phyloP scores from a whole-genome alignment of 2,888 invertebrate species.

The Pachycephus smyrnensis region DNA sequence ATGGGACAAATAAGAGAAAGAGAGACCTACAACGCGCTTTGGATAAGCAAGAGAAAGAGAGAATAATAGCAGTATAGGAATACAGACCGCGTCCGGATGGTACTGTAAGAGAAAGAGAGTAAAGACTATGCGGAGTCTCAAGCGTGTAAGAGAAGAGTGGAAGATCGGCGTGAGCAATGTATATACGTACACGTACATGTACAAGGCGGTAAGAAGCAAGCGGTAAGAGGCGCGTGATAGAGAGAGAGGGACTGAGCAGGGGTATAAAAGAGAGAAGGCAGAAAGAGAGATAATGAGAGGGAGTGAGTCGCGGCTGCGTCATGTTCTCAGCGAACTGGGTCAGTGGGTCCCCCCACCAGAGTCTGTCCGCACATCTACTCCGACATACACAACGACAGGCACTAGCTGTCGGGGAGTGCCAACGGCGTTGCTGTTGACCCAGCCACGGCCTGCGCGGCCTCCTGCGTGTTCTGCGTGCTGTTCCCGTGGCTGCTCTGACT shows the following conservation, averaged over 20 bases:
- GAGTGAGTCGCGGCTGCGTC: constrained; percentile 64
- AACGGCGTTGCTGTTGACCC: constrained; percentile 66
- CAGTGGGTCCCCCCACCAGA: constrained; percentile 82
- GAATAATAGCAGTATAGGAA: constrained; percentile 27
- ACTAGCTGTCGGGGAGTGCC: constrained; percentile 58
- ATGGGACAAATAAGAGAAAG: constrained; percentile 20
- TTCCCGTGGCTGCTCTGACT: constrained; percentile 17
- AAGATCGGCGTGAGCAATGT: not conserved
- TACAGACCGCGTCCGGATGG: constrained; percentile 34
- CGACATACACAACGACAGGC: constrained; percentile 41
- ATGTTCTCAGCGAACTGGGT: constrained; percentile 78
- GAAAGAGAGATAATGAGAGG: constrained; percentile 43
- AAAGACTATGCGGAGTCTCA: constrained; percentile 5
- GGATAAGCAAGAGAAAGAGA: constrained; percentile 19
- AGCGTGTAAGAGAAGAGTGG: not conserved
- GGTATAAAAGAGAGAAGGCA: constrained; percentile 14
- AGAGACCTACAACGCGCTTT: constrained; percentile 11
- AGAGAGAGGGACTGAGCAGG: constrained; percentile 15
- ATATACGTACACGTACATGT: not conserved
- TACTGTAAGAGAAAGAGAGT: constrained; percentile 30
- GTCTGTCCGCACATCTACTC: constrained; percentile 29
- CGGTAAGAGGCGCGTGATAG: constrained; percentile 23
- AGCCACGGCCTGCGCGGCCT: constrained; percentile 43
- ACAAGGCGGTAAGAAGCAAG: not conserved
- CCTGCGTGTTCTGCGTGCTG: constrained; percentile 21